phyloP scores from a whole-genome alignment of 2,888 invertebrate genomes.

The Synanthedon formicaeformis region DNA sequence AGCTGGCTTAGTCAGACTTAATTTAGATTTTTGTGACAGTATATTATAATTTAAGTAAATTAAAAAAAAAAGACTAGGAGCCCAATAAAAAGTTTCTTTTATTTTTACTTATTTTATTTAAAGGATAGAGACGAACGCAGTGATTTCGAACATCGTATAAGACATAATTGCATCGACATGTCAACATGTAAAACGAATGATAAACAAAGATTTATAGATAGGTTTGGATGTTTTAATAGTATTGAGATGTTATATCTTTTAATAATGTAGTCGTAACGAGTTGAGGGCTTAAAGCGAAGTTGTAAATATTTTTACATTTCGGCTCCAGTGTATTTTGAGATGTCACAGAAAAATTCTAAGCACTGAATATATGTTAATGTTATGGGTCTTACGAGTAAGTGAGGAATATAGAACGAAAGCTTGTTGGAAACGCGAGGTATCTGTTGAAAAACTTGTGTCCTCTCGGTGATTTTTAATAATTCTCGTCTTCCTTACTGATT shows the following conservation, averaged over 20 bases:
- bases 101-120: too few relatives aligned
- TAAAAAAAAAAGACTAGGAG: too few relatives aligned
- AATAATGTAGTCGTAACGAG: background rate
- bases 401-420: constrained; percentile 17
- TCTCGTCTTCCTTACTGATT: constrained; percentile 58
- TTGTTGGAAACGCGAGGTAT: constrained; percentile 17
- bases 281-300: constrained; percentile 3
- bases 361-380: constrained; percentile 50
- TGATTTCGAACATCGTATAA: too few relatives aligned
- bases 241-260: background rate
- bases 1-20: too few relatives aligned
- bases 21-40: too few relatives aligned
- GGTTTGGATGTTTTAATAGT: background rate
- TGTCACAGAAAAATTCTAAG: constrained; percentile 49
- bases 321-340: constrained; percentile 48
- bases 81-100: too few relatives aligned
- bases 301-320: constrained; percentile 63
- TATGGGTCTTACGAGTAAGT: constrained; percentile 39
- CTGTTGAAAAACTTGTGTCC: constrained; percentile 55
- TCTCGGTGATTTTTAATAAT: constrained; percentile 28
- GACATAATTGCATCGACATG: too few relatives aligned
- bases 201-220: background rate
- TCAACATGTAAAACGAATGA: background rate
- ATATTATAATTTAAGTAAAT: too few relatives aligned
- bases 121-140: too few relatives aligned